Evolutionary conservation across 2,113 vertebrate genomes (phyloP).

Genomic region (Pongo abelii): DNA sequence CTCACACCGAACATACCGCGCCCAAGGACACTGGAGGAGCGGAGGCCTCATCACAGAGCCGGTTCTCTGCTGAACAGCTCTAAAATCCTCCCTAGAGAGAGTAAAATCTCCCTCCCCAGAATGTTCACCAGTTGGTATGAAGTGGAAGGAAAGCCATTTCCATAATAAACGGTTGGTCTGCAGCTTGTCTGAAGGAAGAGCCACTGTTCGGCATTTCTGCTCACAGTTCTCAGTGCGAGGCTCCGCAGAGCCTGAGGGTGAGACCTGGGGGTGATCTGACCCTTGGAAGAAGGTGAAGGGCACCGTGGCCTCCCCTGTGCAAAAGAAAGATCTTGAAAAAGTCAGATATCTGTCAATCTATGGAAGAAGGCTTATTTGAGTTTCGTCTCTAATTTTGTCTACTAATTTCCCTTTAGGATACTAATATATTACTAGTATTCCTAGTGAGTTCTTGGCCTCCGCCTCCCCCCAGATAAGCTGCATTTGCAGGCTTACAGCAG

Average conservation of each 20-base stretch:
- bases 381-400: not conserved
- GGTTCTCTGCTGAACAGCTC: not conserved
- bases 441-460: not conserved
- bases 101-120: not conserved
- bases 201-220: not conserved
- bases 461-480: not conserved
- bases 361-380: not conserved
- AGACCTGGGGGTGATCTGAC: not conserved
- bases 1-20: not conserved
- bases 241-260: fast-evolving
- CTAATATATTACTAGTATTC: too few relatives aligned
- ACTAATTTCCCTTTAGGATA: not conserved
- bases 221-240: not conserved
- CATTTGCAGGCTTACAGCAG: not conserved
- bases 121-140: not conserved
- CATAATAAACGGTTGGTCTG: not conserved
- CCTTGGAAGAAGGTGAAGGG: not conserved
- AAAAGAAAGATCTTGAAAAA: not conserved
- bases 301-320: not conserved
- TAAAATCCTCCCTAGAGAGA: not conserved
- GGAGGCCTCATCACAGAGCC: not conserved
- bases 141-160: not conserved
- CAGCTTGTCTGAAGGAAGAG: not conserved
- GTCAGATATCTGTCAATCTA: not conserved
- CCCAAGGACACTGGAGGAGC: not conserved